Evolutionary conservation across 2,113 vertebrate genomes (phyloP).

Genomic region (Felis chaus): DNA sequence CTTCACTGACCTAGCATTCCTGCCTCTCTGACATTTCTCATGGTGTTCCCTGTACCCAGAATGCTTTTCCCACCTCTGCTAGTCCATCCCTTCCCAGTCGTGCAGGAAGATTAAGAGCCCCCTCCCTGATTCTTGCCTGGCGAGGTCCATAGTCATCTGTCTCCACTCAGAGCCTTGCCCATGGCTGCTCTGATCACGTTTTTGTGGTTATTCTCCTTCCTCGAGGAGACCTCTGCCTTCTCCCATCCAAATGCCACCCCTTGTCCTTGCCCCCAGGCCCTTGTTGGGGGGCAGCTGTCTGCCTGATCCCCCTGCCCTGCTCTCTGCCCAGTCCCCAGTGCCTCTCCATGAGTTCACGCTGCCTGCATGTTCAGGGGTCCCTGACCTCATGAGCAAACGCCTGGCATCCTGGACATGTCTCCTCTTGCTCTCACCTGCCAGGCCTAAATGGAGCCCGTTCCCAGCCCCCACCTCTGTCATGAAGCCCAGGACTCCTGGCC

Average conservation of each 20-base stretch:
- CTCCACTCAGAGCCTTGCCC: not conserved
- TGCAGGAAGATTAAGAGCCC: not conserved
- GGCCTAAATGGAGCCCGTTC: not conserved
- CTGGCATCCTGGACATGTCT: not conserved
- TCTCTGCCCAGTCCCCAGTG: not conserved
- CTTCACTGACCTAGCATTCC: not conserved
- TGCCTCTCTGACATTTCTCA: not conserved
- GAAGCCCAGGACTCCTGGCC: not conserved
- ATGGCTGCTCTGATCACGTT: not conserved
- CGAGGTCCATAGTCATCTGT: not conserved
- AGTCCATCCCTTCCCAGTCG: accelerated
- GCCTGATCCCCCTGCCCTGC: not conserved
- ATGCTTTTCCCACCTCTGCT: not conserved
- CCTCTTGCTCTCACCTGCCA: not conserved
- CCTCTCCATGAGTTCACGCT: not conserved
- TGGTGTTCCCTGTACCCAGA: not conserved
- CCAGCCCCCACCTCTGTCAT: not conserved
- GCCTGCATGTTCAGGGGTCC: not conserved
- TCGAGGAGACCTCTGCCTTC: not conserved
- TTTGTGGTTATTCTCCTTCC: not conserved
- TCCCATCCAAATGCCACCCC: not conserved
- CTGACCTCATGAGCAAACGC: not conserved
- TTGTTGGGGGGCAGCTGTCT: too few species aligned
- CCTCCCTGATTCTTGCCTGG: not conserved
- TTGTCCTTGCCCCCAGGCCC: not conserved